Conservation (phyloP, 2,888 invertebrate species). For the Limnephilus marmoratus region DNA sequence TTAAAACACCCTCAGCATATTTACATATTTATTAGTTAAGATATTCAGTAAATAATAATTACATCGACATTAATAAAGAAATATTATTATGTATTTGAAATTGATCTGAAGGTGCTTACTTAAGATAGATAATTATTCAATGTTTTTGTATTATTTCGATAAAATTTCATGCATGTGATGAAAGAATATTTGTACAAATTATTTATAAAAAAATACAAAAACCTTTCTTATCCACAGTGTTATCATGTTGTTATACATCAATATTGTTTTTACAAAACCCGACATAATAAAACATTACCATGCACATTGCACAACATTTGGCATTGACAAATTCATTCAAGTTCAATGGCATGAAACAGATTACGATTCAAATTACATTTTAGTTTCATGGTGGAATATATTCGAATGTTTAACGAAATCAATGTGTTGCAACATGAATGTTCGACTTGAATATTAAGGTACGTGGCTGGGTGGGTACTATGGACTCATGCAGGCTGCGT, state of each 20-base stretch:
- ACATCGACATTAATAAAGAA: constrained; percentile 8
- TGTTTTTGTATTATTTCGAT: constrained; percentile 16
- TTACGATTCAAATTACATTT: not conserved
- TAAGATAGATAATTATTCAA: constrained; percentile 19
- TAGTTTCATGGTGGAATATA: not conserved
- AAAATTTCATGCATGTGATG: constrained; percentile 14
- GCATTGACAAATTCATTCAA: not conserved
- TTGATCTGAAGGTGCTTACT: not conserved
- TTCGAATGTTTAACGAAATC: not conserved
- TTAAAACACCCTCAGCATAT: not conserved
- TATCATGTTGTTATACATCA: not conserved
- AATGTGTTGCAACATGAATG: not conserved
- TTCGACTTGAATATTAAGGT: not conserved
- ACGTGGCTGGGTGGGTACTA: not conserved
- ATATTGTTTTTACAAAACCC: not conserved
- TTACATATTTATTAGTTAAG: constrained; percentile 21
- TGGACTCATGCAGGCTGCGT: too few relatives aligned
- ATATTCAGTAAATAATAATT: not conserved
- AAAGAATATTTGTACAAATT: constrained; percentile 39
- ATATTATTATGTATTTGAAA: constrained; percentile 14
- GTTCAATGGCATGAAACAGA: not conserved
- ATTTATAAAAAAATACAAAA: constrained; percentile 38
- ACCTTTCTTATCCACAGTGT: not conserved
- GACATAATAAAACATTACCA: not conserved
- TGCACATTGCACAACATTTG: not conserved